These are phyloP conservation scores for Labia minor DNA, from an alignment of 2,888 invertebrate species.

Conservation along the genomic window DNA sequence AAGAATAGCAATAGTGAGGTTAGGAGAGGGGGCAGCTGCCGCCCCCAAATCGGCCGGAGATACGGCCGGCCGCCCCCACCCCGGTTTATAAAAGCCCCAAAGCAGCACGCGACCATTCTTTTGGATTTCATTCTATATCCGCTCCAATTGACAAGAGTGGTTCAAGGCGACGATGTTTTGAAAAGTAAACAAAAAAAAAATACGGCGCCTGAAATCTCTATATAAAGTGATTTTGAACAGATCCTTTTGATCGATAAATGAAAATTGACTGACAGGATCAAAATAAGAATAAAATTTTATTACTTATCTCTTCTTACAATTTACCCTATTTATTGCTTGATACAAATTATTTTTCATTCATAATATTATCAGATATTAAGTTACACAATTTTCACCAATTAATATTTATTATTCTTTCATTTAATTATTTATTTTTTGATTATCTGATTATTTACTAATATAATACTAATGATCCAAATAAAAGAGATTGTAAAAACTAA, in stretches of 20 bases:
- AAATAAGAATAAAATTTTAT: background rate
- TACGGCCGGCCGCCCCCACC: constrained; percentile 13
- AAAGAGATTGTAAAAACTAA: too few relatives aligned
- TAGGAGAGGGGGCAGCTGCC: background rate
- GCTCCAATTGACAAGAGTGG: background rate
- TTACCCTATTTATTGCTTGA: too few relatives aligned
- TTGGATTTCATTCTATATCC: background rate
- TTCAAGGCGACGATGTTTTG: background rate
- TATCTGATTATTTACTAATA: too few relatives aligned
- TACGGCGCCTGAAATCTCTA: background rate
- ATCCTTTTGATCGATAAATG: background rate
- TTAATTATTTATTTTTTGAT: too few relatives aligned
- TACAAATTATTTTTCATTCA: too few relatives aligned
- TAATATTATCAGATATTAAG: too few relatives aligned
- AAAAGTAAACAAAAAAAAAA: background rate
- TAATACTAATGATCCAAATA: too few relatives aligned
- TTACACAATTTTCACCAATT: too few relatives aligned
- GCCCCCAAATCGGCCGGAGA: background rate
- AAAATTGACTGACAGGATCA: background rate
- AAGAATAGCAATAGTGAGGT: background rate
- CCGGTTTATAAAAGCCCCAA: background rate
- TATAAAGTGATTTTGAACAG: background rate
- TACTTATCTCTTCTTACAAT: too few relatives aligned
- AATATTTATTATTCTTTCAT: too few relatives aligned
- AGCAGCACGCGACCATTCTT: constrained; percentile 13